A percentile compares a stretch with the other conserved stretches of the same genome.
Evolutionary conservation across 2,888 invertebrate genomes (phyloP).

Genomic region (Eupithecia insigniata): DNA sequence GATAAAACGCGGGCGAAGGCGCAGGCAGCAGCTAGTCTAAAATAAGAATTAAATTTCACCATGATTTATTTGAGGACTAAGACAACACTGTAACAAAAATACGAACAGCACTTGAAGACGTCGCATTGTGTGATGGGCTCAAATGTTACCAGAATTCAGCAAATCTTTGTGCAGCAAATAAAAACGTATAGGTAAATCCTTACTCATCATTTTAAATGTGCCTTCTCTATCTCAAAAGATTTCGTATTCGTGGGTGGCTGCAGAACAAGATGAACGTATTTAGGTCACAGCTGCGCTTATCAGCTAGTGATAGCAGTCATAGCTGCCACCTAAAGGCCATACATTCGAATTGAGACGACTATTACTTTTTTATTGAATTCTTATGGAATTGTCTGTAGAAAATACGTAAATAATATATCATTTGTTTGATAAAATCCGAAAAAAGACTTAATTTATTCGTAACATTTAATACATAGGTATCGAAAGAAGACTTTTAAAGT

Average conservation of each 20-base stretch:
- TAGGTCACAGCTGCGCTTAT: conserved; percentile 81
- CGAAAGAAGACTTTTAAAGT: too few relatives aligned
- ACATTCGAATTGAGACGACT: conserved; percentile 28
- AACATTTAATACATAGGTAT: too few relatives aligned
- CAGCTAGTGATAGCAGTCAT: conserved; percentile 65
- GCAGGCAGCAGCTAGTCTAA: too few relatives aligned
- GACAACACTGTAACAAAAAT: too few relatives aligned
- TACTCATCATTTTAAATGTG: not conserved
- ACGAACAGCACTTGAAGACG: too few relatives aligned
- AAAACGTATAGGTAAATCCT: not conserved
- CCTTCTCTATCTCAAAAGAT: conserved; percentile 18
- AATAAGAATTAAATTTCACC: too few relatives aligned
- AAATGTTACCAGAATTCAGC: too few relatives aligned
- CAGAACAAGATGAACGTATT: conserved; percentile 61
- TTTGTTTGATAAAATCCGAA: not conserved
- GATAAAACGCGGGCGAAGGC: too few relatives aligned
- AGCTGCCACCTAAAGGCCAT: conserved; percentile 50
- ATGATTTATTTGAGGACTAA: too few relatives aligned
- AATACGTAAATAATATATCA: not conserved
- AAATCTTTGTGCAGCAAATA: too few relatives aligned
- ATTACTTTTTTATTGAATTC: conserved; percentile 4
- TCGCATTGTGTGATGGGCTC: too few relatives aligned
- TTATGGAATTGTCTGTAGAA: not conserved
- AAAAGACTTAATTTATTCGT: not conserved
- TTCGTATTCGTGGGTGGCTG: conserved; percentile 30